Conservation (phyloP, 2,888 invertebrate genomes). For the Patella depressa region DNA sequence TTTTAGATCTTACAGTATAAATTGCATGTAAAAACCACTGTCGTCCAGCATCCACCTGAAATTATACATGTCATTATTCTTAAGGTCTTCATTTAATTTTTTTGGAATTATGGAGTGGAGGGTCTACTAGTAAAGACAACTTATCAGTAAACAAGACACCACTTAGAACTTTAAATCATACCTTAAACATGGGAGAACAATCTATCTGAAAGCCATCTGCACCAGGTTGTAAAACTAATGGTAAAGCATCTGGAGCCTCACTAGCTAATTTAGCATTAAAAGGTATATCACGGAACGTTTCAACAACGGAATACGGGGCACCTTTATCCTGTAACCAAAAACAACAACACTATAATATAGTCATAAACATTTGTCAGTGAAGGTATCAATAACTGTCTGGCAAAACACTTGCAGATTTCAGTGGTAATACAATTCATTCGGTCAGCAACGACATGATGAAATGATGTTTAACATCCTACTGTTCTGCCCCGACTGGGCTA, state of each 20-base stretch:
- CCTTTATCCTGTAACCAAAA: conserved; percentile 61
- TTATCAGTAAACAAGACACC: too few species aligned
- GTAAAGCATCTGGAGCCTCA: conserved; percentile 57
- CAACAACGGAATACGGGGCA: conserved; percentile 61
- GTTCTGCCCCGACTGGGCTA: too few species aligned
- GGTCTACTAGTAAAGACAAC: too few species aligned
- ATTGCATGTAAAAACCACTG: conserved; percentile 67
- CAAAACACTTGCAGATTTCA: too few species aligned
- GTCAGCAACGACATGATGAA: too few species aligned
- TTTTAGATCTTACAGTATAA: conserved; percentile 53
- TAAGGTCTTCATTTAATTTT: too few species aligned
- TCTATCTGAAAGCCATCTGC: conserved; percentile 69
- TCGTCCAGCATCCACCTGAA: conserved; percentile 58
- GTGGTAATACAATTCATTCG: too few species aligned
- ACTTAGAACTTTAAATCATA: conserved; percentile 29
- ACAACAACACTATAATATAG: not conserved
- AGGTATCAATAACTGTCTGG: too few species aligned
- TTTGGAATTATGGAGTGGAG: too few species aligned
- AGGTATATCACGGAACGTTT: conserved; percentile 58
- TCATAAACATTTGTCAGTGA: too few species aligned
- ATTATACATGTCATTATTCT: not conserved
- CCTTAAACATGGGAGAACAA: conserved; percentile 68
- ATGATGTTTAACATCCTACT: too few species aligned
- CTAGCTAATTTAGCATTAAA: conserved; percentile 66
- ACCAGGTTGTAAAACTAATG: conserved; percentile 56